Percentiles rank a stretch among this genome's conserved stretches.
phyloP scores from a whole-genome alignment of 2,797 vertebrate species.

The Sebastes diploproa region DNA sequence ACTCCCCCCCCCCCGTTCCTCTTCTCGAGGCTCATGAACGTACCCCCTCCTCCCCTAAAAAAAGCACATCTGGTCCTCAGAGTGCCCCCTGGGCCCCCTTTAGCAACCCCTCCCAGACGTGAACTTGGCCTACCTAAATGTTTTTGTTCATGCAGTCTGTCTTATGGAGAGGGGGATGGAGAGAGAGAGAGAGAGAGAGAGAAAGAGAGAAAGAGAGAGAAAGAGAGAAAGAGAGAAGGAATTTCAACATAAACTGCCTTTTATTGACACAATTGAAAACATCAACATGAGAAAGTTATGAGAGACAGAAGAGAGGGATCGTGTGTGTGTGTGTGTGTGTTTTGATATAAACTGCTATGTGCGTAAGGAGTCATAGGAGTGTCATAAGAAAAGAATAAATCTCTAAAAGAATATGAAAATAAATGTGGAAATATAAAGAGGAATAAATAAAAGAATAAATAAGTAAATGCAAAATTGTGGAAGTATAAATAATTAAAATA shows the following conservation, averaged over 20 bases:
- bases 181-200: too few species aligned
- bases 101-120: constrained; percentile 75
- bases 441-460: too few species aligned
- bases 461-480: too few species aligned
- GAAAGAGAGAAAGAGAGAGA: too few species aligned
- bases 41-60: constrained; percentile 14
- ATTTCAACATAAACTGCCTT: constrained; percentile 65
- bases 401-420: too few species aligned
- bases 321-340: constrained; percentile 10
- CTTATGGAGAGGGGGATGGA: constrained; percentile 13
- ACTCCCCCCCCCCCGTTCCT: neutral
- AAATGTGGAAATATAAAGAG: too few species aligned
- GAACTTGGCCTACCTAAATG: constrained; percentile 81
- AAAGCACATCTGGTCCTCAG: constrained; percentile 80
- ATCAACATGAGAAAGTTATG: constrained; percentile 55
- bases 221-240: constrained; percentile 27
- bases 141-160: constrained; percentile 76
- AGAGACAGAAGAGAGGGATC: constrained; percentile 1
- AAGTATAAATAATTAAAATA: too few species aligned
- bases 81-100: constrained; percentile 58
- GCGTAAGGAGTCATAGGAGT: neutral
- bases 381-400: too few species aligned
- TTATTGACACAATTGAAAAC: constrained; percentile 68
- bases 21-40: constrained; percentile 23
- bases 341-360: neutral